Evolutionary conservation across 2,888 invertebrate species (phyloP).

Genomic region (Parthenolecanium corni): DNA sequence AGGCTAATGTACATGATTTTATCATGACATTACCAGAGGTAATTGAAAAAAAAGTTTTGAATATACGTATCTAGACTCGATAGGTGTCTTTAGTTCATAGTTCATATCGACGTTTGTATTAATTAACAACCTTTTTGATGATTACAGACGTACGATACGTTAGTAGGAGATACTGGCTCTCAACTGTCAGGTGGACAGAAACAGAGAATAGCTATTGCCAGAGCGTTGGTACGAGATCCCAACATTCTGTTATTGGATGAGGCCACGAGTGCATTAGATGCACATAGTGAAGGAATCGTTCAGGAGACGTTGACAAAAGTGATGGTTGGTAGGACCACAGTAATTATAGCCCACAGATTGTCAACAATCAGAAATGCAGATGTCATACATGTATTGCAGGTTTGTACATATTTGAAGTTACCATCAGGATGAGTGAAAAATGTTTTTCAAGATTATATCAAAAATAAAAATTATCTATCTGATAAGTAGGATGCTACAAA

Average conservation of each 20-base stretch:
- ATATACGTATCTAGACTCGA: too few relatives aligned
- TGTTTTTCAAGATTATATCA: too few relatives aligned
- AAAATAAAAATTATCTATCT: too few relatives aligned
- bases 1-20: constrained; percentile 40
- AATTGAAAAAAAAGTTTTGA: constrained; percentile 36
- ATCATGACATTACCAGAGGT: constrained; percentile 33
- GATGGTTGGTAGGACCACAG: constrained; percentile 39
- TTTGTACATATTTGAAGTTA: too few relatives aligned
- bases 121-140: not conserved
- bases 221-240: constrained; percentile 70
- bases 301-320: constrained; percentile 66
- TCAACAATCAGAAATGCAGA: constrained; percentile 40
- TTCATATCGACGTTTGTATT: too few relatives aligned
- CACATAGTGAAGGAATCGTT: constrained; percentile 72
- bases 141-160: constrained; percentile 67
- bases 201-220: constrained; percentile 78
- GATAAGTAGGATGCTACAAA: too few relatives aligned
- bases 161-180: constrained; percentile 73
- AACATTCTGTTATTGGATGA: constrained; percentile 69
- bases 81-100: not conserved
- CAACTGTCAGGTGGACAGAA: constrained; percentile 80
- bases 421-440: too few relatives aligned
- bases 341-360: constrained; percentile 41
- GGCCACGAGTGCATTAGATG: constrained; percentile 80
- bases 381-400: constrained; percentile 71